Evolutionary conservation across 2,888 invertebrate species (phyloP), one percentile per base, ranked within the genome.

Genomic region (Drosophila bunnanda): DNA sequence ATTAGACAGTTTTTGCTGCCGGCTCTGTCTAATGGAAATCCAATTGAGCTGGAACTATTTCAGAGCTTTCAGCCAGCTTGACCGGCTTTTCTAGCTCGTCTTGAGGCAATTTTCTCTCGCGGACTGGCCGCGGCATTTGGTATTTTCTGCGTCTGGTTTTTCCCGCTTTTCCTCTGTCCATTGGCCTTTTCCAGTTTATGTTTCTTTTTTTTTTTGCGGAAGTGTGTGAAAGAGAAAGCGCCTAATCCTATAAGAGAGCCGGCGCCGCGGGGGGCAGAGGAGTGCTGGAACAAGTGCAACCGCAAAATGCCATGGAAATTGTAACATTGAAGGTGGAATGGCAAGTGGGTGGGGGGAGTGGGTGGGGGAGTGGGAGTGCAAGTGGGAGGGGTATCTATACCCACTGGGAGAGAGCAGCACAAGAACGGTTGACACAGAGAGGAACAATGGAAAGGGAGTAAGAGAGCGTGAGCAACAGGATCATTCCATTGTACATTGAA

Each of bases 201-300:
- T 20, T 20, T 41, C 9, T n/a, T 38, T 8, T 41, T 39, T 17
- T 22, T 43, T 44, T 34, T 77, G 88, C 88, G 83, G 83, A 83
- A 83, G 76, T 83, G 83, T 88, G 82, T 88, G 85, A 88, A 83
- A 85, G 86, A 83, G 83, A 83, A 83, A 83, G 85, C 83, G 76
- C 72, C 76, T 88, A 83, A 83, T 85, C 83, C 88, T 88, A 83
- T 83, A 83, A 83, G 67, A 73, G 75, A 44, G 43, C 71, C 61
- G 43, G 34, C 22, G 28, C 30, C 20, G 53, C n/a, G 58, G 41
- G 17, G 46, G 30, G 28, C 9, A 0, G 41, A 30, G 22, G 20
- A 25, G 43, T 2, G 50, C 39, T 55, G 43, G 34, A 77, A 77
- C 81, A 85, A 85, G 82, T 82, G 82, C 82, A 84, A 66, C 79